Evolutionary conservation across 2,113 vertebrate species (phyloP).

Genomic region (Ceratotherium simum): DNA sequence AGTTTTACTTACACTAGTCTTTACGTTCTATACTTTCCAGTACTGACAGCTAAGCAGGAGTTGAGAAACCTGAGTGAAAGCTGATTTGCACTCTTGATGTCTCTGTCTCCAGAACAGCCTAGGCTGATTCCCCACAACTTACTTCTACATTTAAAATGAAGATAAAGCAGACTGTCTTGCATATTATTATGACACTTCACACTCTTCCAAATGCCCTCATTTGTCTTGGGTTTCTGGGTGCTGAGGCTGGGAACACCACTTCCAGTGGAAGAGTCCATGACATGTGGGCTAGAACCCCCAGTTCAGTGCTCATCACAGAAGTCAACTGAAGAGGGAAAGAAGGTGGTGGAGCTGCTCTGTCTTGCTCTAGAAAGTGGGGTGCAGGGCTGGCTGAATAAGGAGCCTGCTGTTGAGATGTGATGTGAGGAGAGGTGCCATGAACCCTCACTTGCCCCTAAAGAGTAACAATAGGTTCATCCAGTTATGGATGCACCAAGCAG

Average conservation of each 20-base stretch:
- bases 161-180: neutral
- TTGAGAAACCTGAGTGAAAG: neutral
- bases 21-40: neutral
- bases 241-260: neutral
- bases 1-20: neutral
- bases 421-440: neutral
- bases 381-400: neutral
- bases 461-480: neutral
- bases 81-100: neutral
- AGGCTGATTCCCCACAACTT: neutral
- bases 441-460: neutral
- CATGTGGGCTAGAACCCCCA: neutral
- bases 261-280: neutral
- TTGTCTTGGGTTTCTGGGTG: neutral
- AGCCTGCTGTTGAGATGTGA: neutral
- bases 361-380: neutral
- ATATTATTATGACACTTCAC: neutral
- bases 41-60: neutral
- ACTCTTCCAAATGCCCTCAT: neutral
- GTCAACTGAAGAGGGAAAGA: neutral
- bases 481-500: neutral
- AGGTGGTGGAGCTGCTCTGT: neutral
- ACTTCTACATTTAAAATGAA: neutral
- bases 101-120: neutral
- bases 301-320: neutral